Evolutionary conservation across 2,888 invertebrate genomes (phyloP).

Genomic region (Elysia crispata): DNA sequence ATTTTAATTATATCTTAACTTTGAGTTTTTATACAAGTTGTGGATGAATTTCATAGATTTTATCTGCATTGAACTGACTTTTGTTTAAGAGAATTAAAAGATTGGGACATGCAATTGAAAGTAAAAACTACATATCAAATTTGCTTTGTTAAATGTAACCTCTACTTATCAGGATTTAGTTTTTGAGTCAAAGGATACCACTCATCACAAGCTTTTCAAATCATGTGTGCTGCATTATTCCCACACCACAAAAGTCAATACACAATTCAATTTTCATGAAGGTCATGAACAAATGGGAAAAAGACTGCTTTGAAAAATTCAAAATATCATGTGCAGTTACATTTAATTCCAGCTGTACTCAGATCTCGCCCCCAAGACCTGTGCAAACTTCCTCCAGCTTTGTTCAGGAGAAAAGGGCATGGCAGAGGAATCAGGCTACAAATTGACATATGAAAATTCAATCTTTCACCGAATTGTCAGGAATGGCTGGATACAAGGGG

Average conservation of each 20-base stretch:
- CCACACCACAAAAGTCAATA: not conserved
- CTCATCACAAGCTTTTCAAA: no score
- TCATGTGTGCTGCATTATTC: no score
- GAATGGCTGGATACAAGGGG: conserved; percentile 86
- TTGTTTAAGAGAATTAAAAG: no score
- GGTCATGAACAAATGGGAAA: not conserved
- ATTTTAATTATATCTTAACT: no score
- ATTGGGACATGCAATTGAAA: no score
- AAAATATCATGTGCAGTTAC: not conserved
- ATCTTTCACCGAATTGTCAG: conserved; percentile 84
- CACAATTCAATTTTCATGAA: not conserved
- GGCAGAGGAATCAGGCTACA: conserved; percentile 65
- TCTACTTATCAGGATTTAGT: not conserved
- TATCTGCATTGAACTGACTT: no score
- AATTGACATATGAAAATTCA: conserved; percentile 79
- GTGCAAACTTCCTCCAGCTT: conserved; percentile 84
- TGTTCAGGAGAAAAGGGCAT: conserved; percentile 76
- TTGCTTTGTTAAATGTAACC: no score
- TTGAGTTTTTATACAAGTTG: no score
- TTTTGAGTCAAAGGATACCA: not conserved
- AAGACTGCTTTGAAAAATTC: not conserved
- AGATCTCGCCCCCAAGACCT: conserved; percentile 89
- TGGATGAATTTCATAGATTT: no score
- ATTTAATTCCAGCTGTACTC: conserved; percentile 69
- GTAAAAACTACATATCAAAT: no score